Percentiles rank a stretch among this genome's conserved stretches.
These are phyloP conservation scores for Cephonodes hylas DNA, from an alignment of 2,888 invertebrate genomes.

Conservation along the genomic window DNA sequence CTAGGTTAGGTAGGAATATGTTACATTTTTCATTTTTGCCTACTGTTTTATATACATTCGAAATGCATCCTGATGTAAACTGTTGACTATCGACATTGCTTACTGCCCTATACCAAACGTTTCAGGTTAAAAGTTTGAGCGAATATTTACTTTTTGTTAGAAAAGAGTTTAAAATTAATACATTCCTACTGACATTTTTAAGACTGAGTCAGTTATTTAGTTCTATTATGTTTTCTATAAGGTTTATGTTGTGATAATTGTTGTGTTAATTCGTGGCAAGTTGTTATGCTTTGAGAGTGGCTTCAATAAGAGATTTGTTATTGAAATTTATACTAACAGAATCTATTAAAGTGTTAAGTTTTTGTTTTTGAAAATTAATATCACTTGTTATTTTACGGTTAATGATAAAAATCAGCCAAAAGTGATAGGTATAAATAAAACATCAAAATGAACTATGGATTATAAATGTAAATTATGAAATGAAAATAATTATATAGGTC, in stretches of 20 bases:
- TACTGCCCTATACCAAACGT: not conserved
- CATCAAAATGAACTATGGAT: slow-evolving; percentile 42
- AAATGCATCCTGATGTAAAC: slow-evolving; percentile 12
- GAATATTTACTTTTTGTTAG: not conserved
- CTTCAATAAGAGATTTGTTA: slow-evolving; percentile 19
- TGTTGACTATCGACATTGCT: not conserved
- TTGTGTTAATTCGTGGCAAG: not conserved
- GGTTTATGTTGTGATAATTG: not conserved
- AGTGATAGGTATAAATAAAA: slow-evolving; percentile 35
- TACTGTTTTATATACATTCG: slow-evolving; percentile 29
- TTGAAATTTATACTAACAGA: slow-evolving; percentile 18
- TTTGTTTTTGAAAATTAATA: not conserved
- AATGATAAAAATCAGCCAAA: slow-evolving; percentile 39
- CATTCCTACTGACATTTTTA: slow-evolving; percentile 33
- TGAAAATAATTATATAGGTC: slow-evolving; percentile 46
- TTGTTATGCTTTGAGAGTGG: not conserved
- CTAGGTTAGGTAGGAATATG: slow-evolving; percentile 36
- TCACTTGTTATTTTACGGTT: slow-evolving; percentile 27
- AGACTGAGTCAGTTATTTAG: slow-evolving; percentile 27
- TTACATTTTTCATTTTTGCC: slow-evolving; percentile 32
- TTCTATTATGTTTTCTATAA: not conserved
- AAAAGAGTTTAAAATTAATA: slow-evolving; percentile 5
- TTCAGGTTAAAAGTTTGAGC: not conserved
- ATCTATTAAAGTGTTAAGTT: not conserved
- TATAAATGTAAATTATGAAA: slow-evolving; percentile 53